Percentiles rank a stretch among this genome's conserved stretches.
These are phyloP conservation scores for Diachrysia chrysitis DNA, from an alignment of 2,888 invertebrate species.

Conservation along the genomic window DNA sequence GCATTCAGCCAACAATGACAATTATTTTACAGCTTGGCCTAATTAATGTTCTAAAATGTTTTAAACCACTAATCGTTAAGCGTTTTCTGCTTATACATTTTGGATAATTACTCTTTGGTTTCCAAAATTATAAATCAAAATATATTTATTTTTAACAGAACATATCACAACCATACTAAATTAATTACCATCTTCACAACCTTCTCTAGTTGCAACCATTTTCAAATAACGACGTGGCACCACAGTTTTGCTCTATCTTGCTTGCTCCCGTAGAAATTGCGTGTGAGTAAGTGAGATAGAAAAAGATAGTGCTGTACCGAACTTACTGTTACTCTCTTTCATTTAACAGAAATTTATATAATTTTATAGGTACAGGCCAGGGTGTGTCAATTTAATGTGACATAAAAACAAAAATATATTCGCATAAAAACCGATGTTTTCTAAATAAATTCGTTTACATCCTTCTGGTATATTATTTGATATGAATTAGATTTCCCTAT, in stretches of 20 bases:
- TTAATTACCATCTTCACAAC: slow-evolving; percentile 46
- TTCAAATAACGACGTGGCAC: background rate
- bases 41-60: slow-evolving; percentile 27
- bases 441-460: background rate
- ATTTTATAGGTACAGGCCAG: background rate
- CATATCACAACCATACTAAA: slow-evolving; percentile 45
- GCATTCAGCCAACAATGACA: background rate
- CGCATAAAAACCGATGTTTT: background rate
- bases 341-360: background rate
- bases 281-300: background rate
- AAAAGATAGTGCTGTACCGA: background rate
- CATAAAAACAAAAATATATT: background rate
- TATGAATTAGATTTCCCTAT: slow-evolving; percentile 1
- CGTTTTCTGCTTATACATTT: slow-evolving; percentile 46
- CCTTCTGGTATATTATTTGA: background rate
- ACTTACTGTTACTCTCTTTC: background rate
- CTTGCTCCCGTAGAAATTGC: background rate
- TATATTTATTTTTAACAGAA: slow-evolving; percentile 12
- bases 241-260: background rate
- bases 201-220: slow-evolving; percentile 25
- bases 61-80: slow-evolving; percentile 43
- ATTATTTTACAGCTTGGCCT: background rate
- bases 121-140: slow-evolving; percentile 23
- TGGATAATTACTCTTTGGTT: slow-evolving; percentile 43
- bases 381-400: background rate